Evolutionary conservation across 2,113 vertebrate genomes (phyloP).

Genomic region (Rhynchomys soricoides): DNA sequence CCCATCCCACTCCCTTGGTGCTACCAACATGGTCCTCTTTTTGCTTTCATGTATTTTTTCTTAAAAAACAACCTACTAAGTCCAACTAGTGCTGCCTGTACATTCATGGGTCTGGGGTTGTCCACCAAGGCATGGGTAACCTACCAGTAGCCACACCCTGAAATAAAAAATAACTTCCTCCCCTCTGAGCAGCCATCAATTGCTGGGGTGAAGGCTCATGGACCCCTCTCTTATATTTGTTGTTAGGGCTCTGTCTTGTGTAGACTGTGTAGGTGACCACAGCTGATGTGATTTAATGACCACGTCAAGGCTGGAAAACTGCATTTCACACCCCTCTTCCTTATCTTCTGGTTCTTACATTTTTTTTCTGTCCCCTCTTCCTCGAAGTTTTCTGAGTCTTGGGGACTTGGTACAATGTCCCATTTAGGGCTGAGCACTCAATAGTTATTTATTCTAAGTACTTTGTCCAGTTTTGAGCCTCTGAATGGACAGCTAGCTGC

Average conservation of each 20-base stretch:
- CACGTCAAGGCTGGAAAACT: background rate
- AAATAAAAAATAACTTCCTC: background rate
- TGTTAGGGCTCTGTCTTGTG: background rate
- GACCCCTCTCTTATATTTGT: no score
- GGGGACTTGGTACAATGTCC: background rate
- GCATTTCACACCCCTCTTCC: background rate
- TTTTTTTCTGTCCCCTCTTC: background rate
- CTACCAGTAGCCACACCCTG: background rate
- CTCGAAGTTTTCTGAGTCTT: background rate
- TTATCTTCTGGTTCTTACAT: background rate
- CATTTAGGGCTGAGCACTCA: background rate
- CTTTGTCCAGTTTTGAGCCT: background rate
- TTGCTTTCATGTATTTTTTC: background rate
- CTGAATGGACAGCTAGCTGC: background rate
- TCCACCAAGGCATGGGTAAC: background rate
- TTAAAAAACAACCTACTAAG: background rate
- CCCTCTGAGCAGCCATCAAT: background rate
- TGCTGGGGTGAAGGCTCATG: background rate
- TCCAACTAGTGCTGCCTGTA: background rate
- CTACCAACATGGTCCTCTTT: background rate
- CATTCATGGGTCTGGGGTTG: background rate
- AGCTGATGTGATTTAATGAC: background rate
- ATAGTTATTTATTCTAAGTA: background rate
- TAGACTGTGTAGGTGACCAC: background rate
- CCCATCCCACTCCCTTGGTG: no score